phyloP scores from a whole-genome alignment of 2,113 vertebrate genomes.

The Thermophis baileyi region DNA sequence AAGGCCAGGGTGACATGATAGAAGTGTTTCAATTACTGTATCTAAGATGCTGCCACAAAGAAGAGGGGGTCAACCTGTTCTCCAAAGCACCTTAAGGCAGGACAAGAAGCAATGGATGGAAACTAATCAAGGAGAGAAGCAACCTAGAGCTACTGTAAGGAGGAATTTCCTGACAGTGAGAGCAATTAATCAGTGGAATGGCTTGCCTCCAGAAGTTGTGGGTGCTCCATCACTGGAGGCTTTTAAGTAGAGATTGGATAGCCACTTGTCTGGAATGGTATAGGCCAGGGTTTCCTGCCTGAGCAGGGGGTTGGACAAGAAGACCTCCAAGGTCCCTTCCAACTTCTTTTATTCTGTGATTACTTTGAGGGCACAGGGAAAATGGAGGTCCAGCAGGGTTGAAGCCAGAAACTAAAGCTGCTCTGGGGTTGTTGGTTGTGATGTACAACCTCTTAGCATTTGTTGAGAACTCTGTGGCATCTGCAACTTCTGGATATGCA shows the following conservation, averaged over 20 bases:
- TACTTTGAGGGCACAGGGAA: neutral
- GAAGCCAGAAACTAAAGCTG: neutral
- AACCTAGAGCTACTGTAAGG: no score
- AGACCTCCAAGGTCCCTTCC: neutral
- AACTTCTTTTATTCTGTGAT: neutral
- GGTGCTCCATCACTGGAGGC: neutral
- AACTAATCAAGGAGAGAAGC: no score
- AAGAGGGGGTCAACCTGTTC: no score
- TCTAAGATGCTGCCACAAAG: no score
- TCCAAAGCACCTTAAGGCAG: no score
- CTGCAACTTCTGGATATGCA: neutral
- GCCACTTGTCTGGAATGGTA: neutral
- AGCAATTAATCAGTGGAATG: neutral
- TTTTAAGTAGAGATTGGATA: neutral
- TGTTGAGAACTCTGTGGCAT: neutral
- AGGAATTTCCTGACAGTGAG: no score
- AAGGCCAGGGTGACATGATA: no score
- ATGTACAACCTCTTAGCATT: neutral
- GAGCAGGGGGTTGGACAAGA: neutral
- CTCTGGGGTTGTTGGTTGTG: neutral
- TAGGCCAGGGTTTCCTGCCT: neutral
- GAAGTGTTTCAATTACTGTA: no score
- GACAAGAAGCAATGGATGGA: no score
- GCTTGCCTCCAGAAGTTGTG: neutral
- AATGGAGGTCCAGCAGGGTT: neutral